These are phyloP conservation scores for Apamea crenata DNA, from an alignment of 2,888 invertebrate genomes.

Conservation along the genomic window DNA sequence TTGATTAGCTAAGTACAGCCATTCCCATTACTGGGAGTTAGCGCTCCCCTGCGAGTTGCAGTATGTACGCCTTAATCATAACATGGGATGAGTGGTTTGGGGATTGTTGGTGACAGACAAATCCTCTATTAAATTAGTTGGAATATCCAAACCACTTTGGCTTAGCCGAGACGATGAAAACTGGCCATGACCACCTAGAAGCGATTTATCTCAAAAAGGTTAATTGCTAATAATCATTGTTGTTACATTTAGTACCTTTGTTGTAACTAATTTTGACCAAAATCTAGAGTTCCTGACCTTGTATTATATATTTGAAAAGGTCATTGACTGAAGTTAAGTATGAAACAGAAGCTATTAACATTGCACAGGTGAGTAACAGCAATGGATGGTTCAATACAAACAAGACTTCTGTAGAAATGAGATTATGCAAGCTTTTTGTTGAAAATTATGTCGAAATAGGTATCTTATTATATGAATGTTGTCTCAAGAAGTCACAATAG, in stretches of 20 bases:
- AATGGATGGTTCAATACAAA: neutral
- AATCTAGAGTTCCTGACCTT: neutral
- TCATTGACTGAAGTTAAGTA: neutral
- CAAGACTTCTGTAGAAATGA: neutral
- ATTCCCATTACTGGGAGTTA: neutral
- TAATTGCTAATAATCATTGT: neutral
- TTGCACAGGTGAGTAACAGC: neutral
- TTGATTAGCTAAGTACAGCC: neutral
- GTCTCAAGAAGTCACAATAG: neutral
- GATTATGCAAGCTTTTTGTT: neutral
- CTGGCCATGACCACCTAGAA: neutral
- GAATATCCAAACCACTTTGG: neutral
- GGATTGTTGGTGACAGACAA: neutral
- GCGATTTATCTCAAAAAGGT: neutral
- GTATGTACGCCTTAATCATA: neutral
- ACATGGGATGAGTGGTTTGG: neutral
- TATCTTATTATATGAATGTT: too few species aligned
- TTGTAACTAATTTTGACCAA: neutral
- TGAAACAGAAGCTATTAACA: neutral
- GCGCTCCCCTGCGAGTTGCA: neutral
- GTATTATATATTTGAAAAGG: neutral
- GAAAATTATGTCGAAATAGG: too few species aligned
- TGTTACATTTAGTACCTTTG: neutral
- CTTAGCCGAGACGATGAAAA: neutral
- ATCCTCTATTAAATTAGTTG: neutral